These are phyloP conservation scores for Philotrypesis tridentata DNA, from an alignment of 1,140 invertebrate species.

Conservation along the genomic window DNA sequence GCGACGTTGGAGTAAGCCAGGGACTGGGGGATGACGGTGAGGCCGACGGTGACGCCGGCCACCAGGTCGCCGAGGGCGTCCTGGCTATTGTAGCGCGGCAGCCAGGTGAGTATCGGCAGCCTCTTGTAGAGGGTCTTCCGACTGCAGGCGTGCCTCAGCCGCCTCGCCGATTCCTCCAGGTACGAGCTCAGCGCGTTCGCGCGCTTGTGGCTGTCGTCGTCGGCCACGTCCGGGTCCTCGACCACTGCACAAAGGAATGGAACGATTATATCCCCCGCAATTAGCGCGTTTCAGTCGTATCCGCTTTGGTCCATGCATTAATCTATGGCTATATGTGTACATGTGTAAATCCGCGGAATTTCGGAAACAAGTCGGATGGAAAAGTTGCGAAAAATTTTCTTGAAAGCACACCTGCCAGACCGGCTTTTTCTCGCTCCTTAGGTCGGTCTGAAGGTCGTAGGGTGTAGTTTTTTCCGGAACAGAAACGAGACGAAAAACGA, in stretches of 20 bases:
- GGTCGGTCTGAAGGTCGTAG: too few species aligned
- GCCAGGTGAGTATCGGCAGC: slow-evolving; percentile 83
- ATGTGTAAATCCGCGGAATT: too few species aligned
- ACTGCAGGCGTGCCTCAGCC: slow-evolving; percentile 71
- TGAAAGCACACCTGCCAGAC: too few species aligned
- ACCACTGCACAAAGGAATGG: slow-evolving; percentile 62
- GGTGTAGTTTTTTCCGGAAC: too few species aligned
- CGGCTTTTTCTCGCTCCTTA: too few species aligned
- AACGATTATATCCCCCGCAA: too few species aligned
- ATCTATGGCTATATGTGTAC: too few species aligned
- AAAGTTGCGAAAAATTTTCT: too few species aligned
- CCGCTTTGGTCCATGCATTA: too few species aligned
- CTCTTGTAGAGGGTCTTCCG: slow-evolving; percentile 81
- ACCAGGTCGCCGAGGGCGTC: slow-evolving; percentile 85
- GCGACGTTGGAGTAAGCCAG: slow-evolving; percentile 90
- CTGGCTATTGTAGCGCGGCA: slow-evolving; percentile 80
- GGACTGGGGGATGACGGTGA: slow-evolving; percentile 88
- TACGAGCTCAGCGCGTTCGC: slow-evolving; percentile 54
- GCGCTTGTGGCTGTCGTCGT: slow-evolving; percentile 60
- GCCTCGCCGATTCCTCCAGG: slow-evolving; percentile 44
- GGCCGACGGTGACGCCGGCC: slow-evolving; percentile 89
- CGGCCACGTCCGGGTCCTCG: slow-evolving; percentile 60
- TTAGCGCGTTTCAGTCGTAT: too few species aligned
- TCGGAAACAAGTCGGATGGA: too few species aligned
- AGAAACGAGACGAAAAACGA: too few species aligned